These are phyloP conservation scores for Drosophila imparisetae DNA, from an alignment of 2,888 invertebrate species.

Conservation along the genomic window DNA sequence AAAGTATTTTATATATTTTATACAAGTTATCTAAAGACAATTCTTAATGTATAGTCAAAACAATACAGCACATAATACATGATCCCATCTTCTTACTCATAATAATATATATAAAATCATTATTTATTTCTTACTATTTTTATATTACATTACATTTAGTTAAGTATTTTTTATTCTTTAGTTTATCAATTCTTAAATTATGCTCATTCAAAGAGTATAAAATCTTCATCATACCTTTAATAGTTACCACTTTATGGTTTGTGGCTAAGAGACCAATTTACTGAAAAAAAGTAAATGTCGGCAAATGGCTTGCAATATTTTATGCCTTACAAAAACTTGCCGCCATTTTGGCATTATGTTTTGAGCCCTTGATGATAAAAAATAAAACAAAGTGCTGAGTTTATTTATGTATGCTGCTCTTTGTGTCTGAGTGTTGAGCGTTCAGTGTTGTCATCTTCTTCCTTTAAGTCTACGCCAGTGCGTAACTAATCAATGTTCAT, in stretches of 20 bases:
- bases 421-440: conserved; percentile 30
- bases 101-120: background rate
- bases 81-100: background rate
- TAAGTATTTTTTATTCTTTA: background rate
- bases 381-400: conserved; percentile 25
- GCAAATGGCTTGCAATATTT: conserved; percentile 38
- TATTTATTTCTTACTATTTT: background rate
- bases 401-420: conserved; percentile 33
- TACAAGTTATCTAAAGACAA: background rate
- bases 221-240: conserved; percentile 1
- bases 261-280: conserved; percentile 8
- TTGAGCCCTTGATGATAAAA: conserved; percentile 34
- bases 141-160: background rate
- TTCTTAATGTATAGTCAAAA: background rate
- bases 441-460: conserved; percentile 20
- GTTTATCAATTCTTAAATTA: background rate
- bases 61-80: too few species aligned
- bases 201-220: conserved; percentile 7
- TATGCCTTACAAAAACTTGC: conserved; percentile 33
- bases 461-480: conserved; percentile 32
- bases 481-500: conserved; percentile 67
- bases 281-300: conserved; percentile 12
- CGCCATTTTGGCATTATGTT: conserved; percentile 44
- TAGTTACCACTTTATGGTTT: conserved; percentile 3
- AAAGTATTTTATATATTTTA: background rate